A percentile compares a stretch with the other conserved stretches of the same genome.
Evolutionary conservation across 2,797 vertebrate genomes (phyloP).

Genomic region (Thalassophryne amazonica): DNA sequence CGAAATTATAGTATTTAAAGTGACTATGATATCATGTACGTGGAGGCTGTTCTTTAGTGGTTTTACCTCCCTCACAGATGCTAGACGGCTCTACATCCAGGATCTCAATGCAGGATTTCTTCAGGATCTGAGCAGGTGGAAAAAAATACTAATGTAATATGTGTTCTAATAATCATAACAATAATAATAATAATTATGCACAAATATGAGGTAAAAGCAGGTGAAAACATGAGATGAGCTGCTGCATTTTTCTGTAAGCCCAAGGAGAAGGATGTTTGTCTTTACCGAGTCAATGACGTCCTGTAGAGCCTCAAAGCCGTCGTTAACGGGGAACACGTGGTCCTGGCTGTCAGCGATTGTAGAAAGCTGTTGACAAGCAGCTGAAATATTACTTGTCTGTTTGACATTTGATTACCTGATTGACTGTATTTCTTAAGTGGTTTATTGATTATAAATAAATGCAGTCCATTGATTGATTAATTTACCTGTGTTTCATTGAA

Average conservation of each 20-base stretch:
- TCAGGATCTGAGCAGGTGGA: constrained; percentile 84
- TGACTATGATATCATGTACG: no score
- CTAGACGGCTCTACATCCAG: constrained; percentile 94
- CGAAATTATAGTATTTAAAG: no score
- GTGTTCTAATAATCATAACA: no score
- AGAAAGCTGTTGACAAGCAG: constrained; percentile 81
- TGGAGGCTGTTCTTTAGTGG: neutral
- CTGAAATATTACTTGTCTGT: neutral
- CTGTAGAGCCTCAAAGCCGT: constrained; percentile 94
- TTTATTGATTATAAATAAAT: no score
- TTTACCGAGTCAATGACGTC: constrained; percentile 93
- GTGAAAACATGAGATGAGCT: neutral
- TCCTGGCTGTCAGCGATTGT: constrained; percentile 95
- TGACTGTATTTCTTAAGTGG: neutral
- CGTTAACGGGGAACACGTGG: constrained; percentile 95
- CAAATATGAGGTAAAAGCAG: neutral
- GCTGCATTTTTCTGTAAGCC: neutral
- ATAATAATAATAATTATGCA: neutral
- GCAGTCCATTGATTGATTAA: neutral
- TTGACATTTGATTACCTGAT: neutral
- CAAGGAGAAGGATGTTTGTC: neutral
- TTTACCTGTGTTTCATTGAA: constrained; percentile 98
- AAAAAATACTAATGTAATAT: no score
- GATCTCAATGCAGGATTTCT: constrained; percentile 97
- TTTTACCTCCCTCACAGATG: constrained; percentile 94